Evolutionary conservation across 1,140 invertebrate genomes (phyloP), one percentile per base, ranked within the genome.

Genomic region (Leptopilina boulardi): DNA sequence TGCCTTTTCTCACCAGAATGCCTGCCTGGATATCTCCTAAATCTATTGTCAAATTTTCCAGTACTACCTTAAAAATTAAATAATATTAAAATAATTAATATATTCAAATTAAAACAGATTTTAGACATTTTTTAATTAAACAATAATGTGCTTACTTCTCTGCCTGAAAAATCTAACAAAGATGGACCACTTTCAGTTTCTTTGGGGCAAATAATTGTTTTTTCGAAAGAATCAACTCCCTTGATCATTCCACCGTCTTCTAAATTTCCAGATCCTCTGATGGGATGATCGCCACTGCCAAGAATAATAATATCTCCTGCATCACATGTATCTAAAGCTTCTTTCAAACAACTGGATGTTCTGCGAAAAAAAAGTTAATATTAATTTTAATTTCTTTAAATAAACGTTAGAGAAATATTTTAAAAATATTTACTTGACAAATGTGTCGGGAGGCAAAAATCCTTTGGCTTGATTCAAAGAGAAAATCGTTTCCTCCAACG

Each of bases 181-280:
- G 87, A 88, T 13, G 87, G 85, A 41, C 86, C 83, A 56, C 80
- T 82, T 75, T 86, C 82, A n/a, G 80, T 86, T 73, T 90, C 88
- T 34, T 79, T 81, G 19, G 86, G 86, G 76, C 47, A 80, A 19
- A 91, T 70, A 59, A 89, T 73, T 2, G 84, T 89, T 1, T 75
- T 30, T 8, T 87, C 79, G 23, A 38, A 9, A n/a, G 74, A 76
- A 23, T 79, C 54, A 44, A 92, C 86, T 26, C 92, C 91, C 82
- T 82, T 91, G 21, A 93, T 85, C 23, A 75, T 85, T 15, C 91
- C 91, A n/a, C 91, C 92, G 79, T 91, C 88, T 83, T 92, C 89
- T 54, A 93, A 83, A n/a, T 87, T 90, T 41, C 88, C 89, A 11
- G 88, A 85, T 73, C 85, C 81, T 76, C 84, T 84, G 51, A 93